Percentiles rank a stretch among this genome's conserved stretches.
Evolutionary conservation across 2,888 invertebrate genomes (phyloP).

Genomic region (Dysmachus trigonus): DNA sequence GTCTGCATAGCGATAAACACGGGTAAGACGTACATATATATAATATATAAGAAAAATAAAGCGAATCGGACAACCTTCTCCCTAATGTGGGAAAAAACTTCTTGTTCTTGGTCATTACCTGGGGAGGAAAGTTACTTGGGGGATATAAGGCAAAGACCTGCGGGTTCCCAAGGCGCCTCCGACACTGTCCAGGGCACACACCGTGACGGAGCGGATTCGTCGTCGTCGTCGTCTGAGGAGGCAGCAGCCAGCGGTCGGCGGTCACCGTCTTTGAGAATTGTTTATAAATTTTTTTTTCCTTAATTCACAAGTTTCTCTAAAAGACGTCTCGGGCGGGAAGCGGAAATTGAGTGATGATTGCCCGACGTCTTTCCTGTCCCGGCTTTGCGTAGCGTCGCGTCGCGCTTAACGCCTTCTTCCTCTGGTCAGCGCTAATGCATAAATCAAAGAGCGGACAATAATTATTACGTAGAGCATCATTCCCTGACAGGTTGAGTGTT

Average conservation of each 20-base stretch:
- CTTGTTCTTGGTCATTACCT: neutral
- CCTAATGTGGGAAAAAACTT: constrained; percentile 30
- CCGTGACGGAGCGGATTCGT: constrained; percentile 23
- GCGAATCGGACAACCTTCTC: constrained; percentile 18
- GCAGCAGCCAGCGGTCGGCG: neutral
- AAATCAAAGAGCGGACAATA: constrained; percentile 29
- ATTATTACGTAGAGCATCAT: constrained; percentile 17
- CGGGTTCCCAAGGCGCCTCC: constrained; percentile 5
- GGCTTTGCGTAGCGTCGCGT: neutral
- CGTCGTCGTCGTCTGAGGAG: neutral
- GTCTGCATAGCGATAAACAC: neutral
- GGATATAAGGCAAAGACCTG: constrained; percentile 26
- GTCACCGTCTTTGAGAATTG: constrained; percentile 3
- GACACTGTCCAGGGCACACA: constrained; percentile 7
- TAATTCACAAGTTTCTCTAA: neutral
- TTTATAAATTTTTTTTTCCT: neutral
- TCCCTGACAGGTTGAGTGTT: constrained; percentile 23
- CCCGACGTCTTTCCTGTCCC: neutral
- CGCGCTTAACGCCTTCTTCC: constrained; percentile 6
- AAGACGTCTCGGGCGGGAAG: neutral
- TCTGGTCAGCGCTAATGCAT: constrained; percentile 1
- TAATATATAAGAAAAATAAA: neutral
- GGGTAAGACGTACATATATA: neutral
- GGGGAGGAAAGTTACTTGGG: constrained; percentile 11
- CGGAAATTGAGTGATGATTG: constrained; percentile 30